Base-by-base conservation (phyloP, 2,113 vertebrate species). In the Brachyistius frenatus region DNA sequence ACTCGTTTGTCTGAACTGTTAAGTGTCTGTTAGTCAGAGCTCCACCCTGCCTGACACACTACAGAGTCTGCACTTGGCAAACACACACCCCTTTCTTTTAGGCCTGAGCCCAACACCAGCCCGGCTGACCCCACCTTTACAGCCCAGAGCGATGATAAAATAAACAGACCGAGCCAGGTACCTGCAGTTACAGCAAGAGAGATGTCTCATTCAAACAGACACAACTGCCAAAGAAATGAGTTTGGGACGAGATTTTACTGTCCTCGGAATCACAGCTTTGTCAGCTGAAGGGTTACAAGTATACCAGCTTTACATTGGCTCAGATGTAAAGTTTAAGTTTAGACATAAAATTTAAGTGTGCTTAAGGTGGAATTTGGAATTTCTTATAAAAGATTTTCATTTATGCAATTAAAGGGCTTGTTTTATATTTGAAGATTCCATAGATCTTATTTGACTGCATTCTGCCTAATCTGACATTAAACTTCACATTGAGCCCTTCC, bases 381-480 rank as follows among this genome's bases (percentile, higher is more conserved):
- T 23, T 23, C 23, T 23, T 23, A 23, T 23, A 23, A 23, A 23
- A 23, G 23, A 23, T 23, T 23, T 23, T 23, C 23, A 23, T 23
- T 23, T 23, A 23, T 23, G 23, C 23, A 23, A 23, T 23, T 23
- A 23, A 23, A 23, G 23, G 23, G 23, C 23, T 23, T 23, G 23
- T 23, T 23, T 23, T 23, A 23, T 23, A 23, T 23, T 23, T 23
- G 23, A 23, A 10, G 7, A 46, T 47, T 46, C 2, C 7, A 35
- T 11, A 56, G 23, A 49, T 39, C 47, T 70, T 1, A 5, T 30
- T 50, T 46, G 4, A 44, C 16, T 62, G 0, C 2, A 5, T 23
- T 33, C 3, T 63, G n/a, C 37, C 65, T 73, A n/a, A 61, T 73
- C 76, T 81, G 67, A 16, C 75, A 53, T 72, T 86, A 23, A 86